These are phyloP conservation scores for Gila robusta DNA, from an alignment of 2,797 vertebrate genomes.

Conservation along the genomic window DNA sequence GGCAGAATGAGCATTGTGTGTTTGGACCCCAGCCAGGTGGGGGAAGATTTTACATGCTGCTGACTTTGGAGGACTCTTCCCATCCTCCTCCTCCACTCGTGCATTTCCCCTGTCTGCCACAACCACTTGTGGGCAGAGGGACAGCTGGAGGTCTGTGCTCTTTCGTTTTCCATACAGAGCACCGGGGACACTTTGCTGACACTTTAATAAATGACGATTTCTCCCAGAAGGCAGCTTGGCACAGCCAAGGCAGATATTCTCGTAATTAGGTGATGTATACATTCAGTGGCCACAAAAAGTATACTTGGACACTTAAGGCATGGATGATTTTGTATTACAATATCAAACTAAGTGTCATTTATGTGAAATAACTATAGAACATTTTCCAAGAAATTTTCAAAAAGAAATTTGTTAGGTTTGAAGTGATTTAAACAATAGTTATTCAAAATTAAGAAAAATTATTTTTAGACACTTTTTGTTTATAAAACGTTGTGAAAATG, in stretches of 20 bases:
- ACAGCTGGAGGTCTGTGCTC: slow-evolving; percentile 64
- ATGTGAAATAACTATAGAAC: not conserved
- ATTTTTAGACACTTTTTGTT: not conserved
- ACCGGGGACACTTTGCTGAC: slow-evolving; percentile 62
- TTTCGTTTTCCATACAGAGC: slow-evolving; percentile 38
- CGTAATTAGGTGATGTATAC: slow-evolving; percentile 31
- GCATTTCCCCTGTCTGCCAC: slow-evolving; percentile 39
- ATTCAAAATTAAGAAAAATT: not conserved
- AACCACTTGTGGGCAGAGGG: slow-evolving; percentile 59
- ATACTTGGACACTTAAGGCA: not conserved
- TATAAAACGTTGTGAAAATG: not conserved
- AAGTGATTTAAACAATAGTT: not conserved
- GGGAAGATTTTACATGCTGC: slow-evolving; percentile 58
- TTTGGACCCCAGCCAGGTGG: slow-evolving; percentile 61
- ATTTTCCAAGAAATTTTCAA: not conserved
- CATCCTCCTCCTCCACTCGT: slow-evolving; percentile 28
- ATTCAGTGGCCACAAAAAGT: slow-evolving; percentile 5
- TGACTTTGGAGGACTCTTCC: slow-evolving; percentile 58
- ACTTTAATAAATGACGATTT: slow-evolving; percentile 63
- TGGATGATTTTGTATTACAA: slow-evolving; percentile 6
- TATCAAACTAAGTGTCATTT: not conserved
- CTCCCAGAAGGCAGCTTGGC: slow-evolving; percentile 44
- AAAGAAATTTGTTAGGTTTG: not conserved
- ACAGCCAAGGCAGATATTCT: slow-evolving; percentile 17
- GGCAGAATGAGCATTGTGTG: slow-evolving; percentile 48